A percentile compares a stretch with the other conserved stretches of the same genome.
Evolutionary conservation across 2,113 vertebrate species (phyloP).

Genomic region (Numenius arquata): DNA sequence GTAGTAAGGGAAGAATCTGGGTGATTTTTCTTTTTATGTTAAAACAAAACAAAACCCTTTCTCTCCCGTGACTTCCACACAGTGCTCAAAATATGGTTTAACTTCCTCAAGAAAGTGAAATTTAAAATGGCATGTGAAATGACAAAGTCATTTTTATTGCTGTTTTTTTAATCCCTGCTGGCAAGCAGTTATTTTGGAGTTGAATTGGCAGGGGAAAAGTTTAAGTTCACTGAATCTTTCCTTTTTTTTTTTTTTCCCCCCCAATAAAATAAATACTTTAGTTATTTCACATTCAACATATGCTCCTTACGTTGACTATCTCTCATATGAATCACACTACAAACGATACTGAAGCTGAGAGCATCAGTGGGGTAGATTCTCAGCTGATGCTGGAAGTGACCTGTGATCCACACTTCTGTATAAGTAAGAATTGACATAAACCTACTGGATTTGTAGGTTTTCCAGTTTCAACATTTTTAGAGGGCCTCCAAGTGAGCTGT

Average conservation of each 20-base stretch:
- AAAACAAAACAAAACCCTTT: background rate
- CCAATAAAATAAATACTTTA: background rate
- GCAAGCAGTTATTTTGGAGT: background rate
- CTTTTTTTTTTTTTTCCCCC: background rate
- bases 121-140: background rate
- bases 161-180: background rate
- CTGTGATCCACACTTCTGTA: background rate
- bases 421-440: background rate
- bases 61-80: background rate
- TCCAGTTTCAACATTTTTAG: background rate
- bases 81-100: background rate
- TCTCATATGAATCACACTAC: background rate
- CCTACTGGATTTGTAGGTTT: background rate
- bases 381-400: background rate
- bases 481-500: background rate
- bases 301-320: accelerated
- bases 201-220: background rate
- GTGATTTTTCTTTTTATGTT: background rate
- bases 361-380: background rate
- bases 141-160: background rate
- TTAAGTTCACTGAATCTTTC: background rate
- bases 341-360: background rate
- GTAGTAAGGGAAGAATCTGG: slow-evolving; percentile 82
- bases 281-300: background rate
- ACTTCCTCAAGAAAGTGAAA: background rate